Percentiles rank a stretch among this genome's conserved stretches.
phyloP scores from a whole-genome alignment of 2,888 invertebrate species.

The Blomia tropicalis region DNA sequence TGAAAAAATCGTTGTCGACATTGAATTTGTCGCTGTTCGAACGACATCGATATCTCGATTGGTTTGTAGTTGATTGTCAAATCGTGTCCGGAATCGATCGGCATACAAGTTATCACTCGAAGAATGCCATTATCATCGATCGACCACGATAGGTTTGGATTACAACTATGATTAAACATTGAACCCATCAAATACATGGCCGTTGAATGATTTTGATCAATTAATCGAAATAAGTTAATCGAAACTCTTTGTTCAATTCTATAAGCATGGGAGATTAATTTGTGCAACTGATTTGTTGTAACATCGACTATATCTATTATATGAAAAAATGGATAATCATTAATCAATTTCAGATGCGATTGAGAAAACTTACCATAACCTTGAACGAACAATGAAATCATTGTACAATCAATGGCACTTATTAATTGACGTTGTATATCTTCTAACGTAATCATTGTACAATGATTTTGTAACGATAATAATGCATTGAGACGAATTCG shows the following conservation, averaged over 20 bases:
- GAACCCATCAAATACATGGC: background rate
- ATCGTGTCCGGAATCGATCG: background rate
- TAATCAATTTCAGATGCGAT: background rate
- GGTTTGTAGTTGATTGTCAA: background rate
- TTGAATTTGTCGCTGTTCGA: background rate
- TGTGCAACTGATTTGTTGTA: background rate
- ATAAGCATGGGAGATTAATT: background rate
- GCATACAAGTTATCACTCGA: background rate
- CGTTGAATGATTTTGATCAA: background rate
- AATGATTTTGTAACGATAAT: background rate
- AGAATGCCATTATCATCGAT: background rate
- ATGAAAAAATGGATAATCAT: background rate
- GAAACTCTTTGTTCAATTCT: background rate
- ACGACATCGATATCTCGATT: background rate
- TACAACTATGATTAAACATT: background rate
- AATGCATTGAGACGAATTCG: background rate
- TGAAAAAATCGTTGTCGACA: background rate
- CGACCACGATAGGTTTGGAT: background rate
- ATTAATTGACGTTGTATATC: background rate
- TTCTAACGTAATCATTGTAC: background rate
- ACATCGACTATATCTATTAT: background rate
- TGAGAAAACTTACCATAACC: background rate
- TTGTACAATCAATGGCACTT: background rate
- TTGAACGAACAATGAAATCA: background rate
- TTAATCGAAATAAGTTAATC: too few species aligned